Conservation (phyloP, 2,113 vertebrate species). For the Fukomys damarensis region DNA sequence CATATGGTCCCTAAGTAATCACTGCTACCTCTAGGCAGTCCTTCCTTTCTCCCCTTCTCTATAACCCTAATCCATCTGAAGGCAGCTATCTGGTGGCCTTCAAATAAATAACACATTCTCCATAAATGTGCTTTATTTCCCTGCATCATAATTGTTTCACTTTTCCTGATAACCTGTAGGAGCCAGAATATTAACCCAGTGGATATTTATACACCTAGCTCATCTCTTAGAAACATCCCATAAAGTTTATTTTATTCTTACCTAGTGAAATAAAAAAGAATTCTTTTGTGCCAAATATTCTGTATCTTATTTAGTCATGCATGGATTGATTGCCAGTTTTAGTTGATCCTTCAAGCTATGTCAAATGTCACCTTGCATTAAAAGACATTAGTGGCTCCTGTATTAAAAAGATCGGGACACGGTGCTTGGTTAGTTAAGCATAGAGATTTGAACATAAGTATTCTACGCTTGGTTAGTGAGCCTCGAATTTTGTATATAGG, state of each 20-base stretch:
- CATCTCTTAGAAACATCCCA: not conserved
- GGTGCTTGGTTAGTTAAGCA: not conserved
- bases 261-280: not conserved
- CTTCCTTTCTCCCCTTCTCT: not conserved
- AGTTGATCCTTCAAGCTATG: not conserved
- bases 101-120: conserved; percentile 10
- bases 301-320: not conserved
- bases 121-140: not conserved
- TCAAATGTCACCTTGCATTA: not conserved
- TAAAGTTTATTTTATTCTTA: not conserved
- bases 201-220: not conserved
- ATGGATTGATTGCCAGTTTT: not conserved
- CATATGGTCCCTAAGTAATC: not conserved
- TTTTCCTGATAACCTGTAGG: not conserved
- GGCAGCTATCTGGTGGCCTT: not conserved
- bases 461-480: not conserved
- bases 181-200: not conserved
- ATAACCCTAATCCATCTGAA: not conserved
- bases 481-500: not conserved
- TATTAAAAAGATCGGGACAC: not conserved
- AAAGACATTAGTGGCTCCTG: not conserved
- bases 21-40: not conserved
- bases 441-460: not conserved
- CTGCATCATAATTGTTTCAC: not conserved
- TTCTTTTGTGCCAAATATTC: not conserved